These are phyloP conservation scores for Drosophila nannoptera DNA, from an alignment of 1,140 invertebrate species.

Conservation along the genomic window DNA sequence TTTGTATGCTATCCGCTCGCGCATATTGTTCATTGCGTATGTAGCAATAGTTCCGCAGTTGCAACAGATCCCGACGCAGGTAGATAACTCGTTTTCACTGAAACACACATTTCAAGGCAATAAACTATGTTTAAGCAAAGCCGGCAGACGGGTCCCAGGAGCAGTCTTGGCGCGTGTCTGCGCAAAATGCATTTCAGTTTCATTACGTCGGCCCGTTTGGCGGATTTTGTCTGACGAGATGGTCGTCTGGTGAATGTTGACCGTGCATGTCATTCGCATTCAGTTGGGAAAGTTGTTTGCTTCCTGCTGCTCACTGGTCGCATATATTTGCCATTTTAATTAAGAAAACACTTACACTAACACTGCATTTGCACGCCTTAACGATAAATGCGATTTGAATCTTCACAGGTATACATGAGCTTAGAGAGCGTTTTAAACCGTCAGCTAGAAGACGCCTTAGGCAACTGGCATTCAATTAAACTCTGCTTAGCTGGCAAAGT, in stretches of 20 bases:
- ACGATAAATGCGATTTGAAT: conserved; percentile 21
- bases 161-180: conserved; percentile 49
- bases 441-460: conserved; percentile 11
- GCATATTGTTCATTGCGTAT: neutral
- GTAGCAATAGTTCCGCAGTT: conserved; percentile 39
- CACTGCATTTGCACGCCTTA: conserved; percentile 14
- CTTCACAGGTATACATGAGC: conserved; percentile 3
- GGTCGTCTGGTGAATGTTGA: conserved; percentile 55
- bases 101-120: conserved; percentile 68
- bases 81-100: conserved; percentile 63
- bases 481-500: conserved; percentile 4
- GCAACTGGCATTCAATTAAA: conserved; percentile 33
- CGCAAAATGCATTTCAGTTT: conserved; percentile 64
- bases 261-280: conserved; percentile 66
- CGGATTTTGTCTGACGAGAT: conserved; percentile 31
- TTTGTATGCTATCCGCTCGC: conserved; percentile 37
- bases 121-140: conserved; percentile 58
- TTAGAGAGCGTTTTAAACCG: conserved; percentile 14
- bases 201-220: conserved; percentile 24
- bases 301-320: conserved; percentile 51
- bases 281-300: conserved; percentile 72
- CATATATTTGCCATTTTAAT: conserved; percentile 51
- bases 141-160: conserved; percentile 34
- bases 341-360: conserved; percentile 34
- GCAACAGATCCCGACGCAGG: conserved; percentile 17